A percentile compares a stretch with the other conserved stretches of the same genome.
Evolutionary conservation across 2,888 invertebrate genomes (phyloP).

Genomic region (Phorcus lineatus): DNA sequence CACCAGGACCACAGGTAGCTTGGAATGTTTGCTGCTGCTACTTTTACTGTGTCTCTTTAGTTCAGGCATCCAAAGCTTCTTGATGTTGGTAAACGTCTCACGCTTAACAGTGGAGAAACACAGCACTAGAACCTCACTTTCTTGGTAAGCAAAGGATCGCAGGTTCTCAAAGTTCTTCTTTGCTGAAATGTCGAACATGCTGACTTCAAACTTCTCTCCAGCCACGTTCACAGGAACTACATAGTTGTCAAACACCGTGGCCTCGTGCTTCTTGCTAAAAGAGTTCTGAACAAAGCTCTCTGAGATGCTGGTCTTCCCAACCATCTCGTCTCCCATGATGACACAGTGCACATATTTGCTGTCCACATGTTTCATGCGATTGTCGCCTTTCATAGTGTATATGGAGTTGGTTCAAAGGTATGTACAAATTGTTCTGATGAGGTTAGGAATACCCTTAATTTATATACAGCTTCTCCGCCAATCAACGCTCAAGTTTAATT

Average conservation of each 20-base stretch:
- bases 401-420: too few species aligned
- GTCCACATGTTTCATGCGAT: constrained; percentile 7
- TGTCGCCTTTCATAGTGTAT: not conserved
- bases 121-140: constrained; percentile 61
- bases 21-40: constrained; percentile 42
- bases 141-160: constrained; percentile 60
- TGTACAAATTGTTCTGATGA: too few species aligned
- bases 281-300: constrained; percentile 49
- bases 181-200: constrained; percentile 64
- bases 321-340: constrained; percentile 63
- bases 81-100: constrained; percentile 58
- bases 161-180: constrained; percentile 61
- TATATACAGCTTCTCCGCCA: too few species aligned
- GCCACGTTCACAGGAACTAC: constrained; percentile 53
- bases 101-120: constrained; percentile 63
- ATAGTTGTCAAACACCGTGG: constrained; percentile 63
- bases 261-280: constrained; percentile 41
- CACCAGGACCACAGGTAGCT: constrained; percentile 58
- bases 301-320: constrained; percentile 62
- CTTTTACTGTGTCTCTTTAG: constrained; percentile 56
- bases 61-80: constrained; percentile 62
- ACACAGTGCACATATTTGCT: constrained; percentile 56
- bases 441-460: too few species aligned
- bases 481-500: too few species aligned
- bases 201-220: constrained; percentile 61